Conservation (phyloP, 2,888 invertebrate genomes). For the Drosophila monieri region DNA sequence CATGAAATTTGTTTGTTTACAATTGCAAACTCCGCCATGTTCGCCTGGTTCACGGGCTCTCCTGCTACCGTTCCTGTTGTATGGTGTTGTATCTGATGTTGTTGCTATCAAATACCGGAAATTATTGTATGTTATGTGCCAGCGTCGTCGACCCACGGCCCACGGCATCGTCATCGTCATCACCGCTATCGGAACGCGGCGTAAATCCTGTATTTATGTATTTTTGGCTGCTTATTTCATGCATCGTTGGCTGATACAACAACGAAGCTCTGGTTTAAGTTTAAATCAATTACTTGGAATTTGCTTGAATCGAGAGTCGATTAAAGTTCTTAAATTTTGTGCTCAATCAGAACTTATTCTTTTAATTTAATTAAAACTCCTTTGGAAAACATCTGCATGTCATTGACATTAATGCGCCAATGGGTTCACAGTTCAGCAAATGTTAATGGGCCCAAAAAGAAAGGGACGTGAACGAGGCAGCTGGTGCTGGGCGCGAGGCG, state of each 20-base stretch:
- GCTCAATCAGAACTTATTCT: background rate
- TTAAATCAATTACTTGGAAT: constrained; percentile 29
- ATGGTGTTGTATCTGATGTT: constrained; percentile 16
- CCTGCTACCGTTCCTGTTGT: constrained; percentile 11
- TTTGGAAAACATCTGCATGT: constrained; percentile 36
- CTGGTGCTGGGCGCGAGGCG: constrained; percentile 11
- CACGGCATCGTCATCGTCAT: constrained; percentile 47
- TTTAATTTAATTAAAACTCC: background rate
- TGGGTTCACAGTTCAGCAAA: constrained; percentile 19
- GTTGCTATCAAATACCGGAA: constrained; percentile 77
- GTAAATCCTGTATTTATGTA: constrained; percentile 72
- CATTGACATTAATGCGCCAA: constrained; percentile 52
- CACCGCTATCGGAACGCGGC: constrained; percentile 51
- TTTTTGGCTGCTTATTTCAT: constrained; percentile 68
- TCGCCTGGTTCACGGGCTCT: background rate
- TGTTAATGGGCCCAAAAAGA: constrained; percentile 11
- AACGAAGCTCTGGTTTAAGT: constrained; percentile 3
- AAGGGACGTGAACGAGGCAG: constrained; percentile 3
- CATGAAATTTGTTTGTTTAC: constrained; percentile 79
- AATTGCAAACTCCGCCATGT: constrained; percentile 58
- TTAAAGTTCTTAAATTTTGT: background rate
- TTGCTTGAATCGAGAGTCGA: background rate
- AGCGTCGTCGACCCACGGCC: constrained; percentile 49
- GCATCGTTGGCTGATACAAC: constrained; percentile 58
- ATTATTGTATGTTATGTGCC: constrained; percentile 70